Percentiles rank a stretch among this genome's conserved stretches.
Evolutionary conservation across 2,797 vertebrate genomes (phyloP).

Genomic region (Pantherophis vulpinus): DNA sequence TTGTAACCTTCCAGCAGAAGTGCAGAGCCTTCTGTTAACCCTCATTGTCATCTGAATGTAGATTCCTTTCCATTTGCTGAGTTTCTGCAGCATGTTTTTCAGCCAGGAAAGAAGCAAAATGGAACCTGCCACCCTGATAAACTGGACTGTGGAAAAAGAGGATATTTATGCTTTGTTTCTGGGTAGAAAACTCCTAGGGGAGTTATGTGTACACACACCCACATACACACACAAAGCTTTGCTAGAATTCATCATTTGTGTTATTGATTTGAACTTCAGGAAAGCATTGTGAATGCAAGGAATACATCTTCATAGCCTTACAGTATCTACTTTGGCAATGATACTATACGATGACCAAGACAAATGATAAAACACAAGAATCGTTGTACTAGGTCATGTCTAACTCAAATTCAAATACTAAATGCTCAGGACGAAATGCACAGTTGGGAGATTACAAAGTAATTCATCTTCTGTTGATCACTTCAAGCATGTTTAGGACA

Average conservation of each 20-base stretch:
- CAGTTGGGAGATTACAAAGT: background rate
- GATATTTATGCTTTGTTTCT: background rate
- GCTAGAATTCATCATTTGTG: background rate
- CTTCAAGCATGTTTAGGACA: background rate
- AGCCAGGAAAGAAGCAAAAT: background rate
- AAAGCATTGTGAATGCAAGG: background rate
- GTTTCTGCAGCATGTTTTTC: background rate
- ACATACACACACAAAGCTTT: background rate
- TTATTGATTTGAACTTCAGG: background rate
- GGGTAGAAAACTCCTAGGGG: slow-evolving; percentile 8
- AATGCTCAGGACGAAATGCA: background rate
- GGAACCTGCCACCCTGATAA: background rate
- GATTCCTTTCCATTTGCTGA: background rate
- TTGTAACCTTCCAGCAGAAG: background rate
- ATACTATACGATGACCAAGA: background rate
- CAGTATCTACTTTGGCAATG: background rate
- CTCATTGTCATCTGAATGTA: background rate
- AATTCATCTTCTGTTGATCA: slow-evolving; percentile 7
- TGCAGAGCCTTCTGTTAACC: background rate
- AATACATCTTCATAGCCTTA: background rate
- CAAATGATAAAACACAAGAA: background rate
- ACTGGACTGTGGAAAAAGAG: background rate
- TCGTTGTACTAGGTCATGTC: background rate
- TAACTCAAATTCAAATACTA: slow-evolving; percentile 6
- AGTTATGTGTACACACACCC: background rate